Base-by-base conservation (phyloP, 2,797 vertebrate genomes). In the Acanthopagrus latus region DNA sequence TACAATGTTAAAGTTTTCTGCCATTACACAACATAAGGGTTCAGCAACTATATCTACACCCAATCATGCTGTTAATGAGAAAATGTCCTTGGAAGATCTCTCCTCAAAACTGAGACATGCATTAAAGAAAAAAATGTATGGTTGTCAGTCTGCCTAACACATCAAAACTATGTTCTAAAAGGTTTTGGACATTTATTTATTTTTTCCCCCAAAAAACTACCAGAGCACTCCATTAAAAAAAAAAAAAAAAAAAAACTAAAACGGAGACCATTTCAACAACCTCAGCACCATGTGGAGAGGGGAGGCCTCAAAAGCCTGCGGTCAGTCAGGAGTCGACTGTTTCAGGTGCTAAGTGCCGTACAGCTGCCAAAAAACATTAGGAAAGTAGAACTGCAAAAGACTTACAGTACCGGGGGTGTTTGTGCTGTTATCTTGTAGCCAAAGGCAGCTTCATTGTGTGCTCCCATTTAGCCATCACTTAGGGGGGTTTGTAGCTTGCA, bases 381-480 rank as follows among this genome's bases (percentile, higher is more conserved):
- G 74, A 58, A 54, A 73, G 52, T 77, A 71, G 44, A 89, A 83
- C 63, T 55, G 33, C 67, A 84, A 69, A 78, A 91, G 58, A 78
- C 80, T 86, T 46, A 78, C 76, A 85, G 73, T 43, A 55, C 63
- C 44, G 23, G 62, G 83, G 83, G 81, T 92, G 89, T 93, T 90
- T 92, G 87, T 75, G 82, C 80, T 86, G 83, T 84, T 92, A 88
- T 89, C 77, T 76, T 54, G 52, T 85, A 92, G 91, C 94, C 92
- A 64, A 68, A 85, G 92, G 94, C 91, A 77, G 80, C 72, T 85
- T 85, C 84, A 86, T 73, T 85, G 86, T 90, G 83, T 79, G 80
- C 76, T 93, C 81, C 88, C 77, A 91, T 91, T 93, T 88, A 88
- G 76, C 86, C 84, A 90, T 92, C 84, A 92, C 92, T 93, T 89